A percentile compares a stretch with the other conserved stretches of the same genome.
These are phyloP conservation scores for Apamea epomidion DNA, from an alignment of 2,888 invertebrate species.

Conservation along the genomic window DNA sequence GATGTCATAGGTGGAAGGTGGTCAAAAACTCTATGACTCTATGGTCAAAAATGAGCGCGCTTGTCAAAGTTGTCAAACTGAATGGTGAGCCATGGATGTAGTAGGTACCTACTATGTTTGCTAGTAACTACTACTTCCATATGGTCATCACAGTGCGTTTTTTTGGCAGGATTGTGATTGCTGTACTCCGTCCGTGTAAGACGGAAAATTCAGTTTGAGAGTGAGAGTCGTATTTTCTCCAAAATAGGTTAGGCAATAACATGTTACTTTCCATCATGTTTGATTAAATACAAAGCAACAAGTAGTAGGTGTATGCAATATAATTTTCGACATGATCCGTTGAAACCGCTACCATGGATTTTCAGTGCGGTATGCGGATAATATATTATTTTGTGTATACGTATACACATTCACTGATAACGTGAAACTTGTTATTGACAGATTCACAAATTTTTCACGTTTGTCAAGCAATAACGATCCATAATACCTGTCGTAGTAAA, in stretches of 20 bases:
- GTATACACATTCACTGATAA: slow-evolving; percentile 7
- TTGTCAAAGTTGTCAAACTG: not conserved
- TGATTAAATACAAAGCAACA: not conserved
- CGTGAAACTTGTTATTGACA: slow-evolving; percentile 28
- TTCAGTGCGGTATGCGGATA: not conserved
- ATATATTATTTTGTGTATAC: not conserved
- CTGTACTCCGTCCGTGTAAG: too few relatives aligned
- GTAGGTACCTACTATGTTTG: not conserved
- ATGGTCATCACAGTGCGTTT: not conserved
- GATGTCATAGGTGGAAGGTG: not conserved
- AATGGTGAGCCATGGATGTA: slow-evolving; percentile 1
- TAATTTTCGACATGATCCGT: not conserved
- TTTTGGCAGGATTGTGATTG: not conserved
- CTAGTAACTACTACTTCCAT: slow-evolving; percentile 1
- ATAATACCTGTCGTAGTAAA: slow-evolving; percentile 11
- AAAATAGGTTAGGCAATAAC: not conserved
- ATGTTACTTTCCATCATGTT: not conserved
- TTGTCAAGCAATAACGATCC: slow-evolving; percentile 13
- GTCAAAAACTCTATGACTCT: not conserved
- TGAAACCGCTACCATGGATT: not conserved
- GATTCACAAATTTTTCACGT: not conserved
- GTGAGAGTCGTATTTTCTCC: not conserved
- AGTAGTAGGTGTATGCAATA: not conserved
- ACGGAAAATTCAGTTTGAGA: not conserved
- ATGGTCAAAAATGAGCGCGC: not conserved